These are phyloP conservation scores for Pinctada fucata DNA, from an alignment of 2,888 invertebrate species.

Conservation along the genomic window DNA sequence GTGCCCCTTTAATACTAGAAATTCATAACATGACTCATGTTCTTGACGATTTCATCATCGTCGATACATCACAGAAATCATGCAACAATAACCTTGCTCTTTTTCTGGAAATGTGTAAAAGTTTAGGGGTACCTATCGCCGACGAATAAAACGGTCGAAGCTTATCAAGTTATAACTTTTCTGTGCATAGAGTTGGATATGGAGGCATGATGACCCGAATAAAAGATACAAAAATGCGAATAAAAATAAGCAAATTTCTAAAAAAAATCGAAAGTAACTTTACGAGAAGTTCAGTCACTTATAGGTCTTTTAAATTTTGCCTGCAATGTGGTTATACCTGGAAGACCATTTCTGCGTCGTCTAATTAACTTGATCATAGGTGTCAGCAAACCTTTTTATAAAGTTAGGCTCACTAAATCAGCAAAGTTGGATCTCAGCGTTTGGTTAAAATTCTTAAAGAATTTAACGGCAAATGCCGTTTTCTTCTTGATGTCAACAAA, in stretches of 20 bases:
- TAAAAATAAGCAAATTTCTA: not conserved
- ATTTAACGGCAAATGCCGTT: not conserved
- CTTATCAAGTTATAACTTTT: not conserved
- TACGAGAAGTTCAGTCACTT: not conserved
- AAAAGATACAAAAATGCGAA: not conserved
- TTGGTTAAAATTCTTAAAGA: not conserved
- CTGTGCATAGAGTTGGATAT: not conserved
- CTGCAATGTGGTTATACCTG: not conserved
- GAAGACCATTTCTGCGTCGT: not conserved
- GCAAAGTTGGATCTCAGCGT: not conserved
- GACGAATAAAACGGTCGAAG: not conserved
- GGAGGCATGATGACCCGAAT: not conserved
- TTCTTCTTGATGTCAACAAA: too few relatives aligned
- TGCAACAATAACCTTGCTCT: not conserved
- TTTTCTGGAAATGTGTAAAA: not conserved
- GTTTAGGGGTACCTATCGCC: not conserved
- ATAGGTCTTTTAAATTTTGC: not conserved
- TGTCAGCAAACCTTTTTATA: not conserved
- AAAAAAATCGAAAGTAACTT: not conserved
- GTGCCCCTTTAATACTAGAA: not conserved
- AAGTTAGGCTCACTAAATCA: not conserved
- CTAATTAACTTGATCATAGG: not conserved
- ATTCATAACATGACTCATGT: not conserved
- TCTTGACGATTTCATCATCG: not conserved
- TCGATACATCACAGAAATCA: not conserved